Evolutionary conservation across 2,888 invertebrate species (phyloP).

Genomic region (Luperina testacea): DNA sequence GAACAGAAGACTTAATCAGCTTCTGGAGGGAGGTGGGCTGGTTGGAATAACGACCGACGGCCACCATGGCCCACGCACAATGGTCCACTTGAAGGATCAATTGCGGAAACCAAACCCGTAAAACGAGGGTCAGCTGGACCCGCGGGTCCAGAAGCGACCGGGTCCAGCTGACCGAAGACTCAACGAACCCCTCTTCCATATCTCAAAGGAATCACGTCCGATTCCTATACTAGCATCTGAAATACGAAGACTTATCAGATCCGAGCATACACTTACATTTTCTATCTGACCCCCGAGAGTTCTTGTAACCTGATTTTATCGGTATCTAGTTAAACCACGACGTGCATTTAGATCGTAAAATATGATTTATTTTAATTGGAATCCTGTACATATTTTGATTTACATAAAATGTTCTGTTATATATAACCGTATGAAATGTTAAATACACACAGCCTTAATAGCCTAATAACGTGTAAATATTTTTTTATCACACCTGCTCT

Average conservation of each 20-base stretch:
- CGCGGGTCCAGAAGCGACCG: too few species aligned
- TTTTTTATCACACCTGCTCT: too few species aligned
- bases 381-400: neutral
- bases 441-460: neutral
- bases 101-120: too few species aligned
- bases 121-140: too few species aligned
- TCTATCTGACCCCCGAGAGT: constrained; percentile 47
- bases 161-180: too few species aligned
- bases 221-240: neutral
- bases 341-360: constrained; percentile 36
- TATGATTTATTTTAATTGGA: constrained; percentile 42
- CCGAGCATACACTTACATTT: constrained; percentile 25
- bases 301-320: constrained; percentile 43
- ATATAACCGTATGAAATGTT: neutral
- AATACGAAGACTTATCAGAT: constrained; percentile 27
- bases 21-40: too few species aligned
- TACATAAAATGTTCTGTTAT: neutral
- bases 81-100: too few species aligned
- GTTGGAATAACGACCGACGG: too few species aligned
- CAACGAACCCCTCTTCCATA: too few species aligned
- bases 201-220: neutral
- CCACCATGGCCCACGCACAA: too few species aligned
- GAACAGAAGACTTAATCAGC: too few species aligned
- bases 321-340: constrained; percentile 31
- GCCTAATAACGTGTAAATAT: neutral